A percentile compares a stretch with the other conserved stretches of the same genome.
Evolutionary conservation across 2,113 vertebrate genomes (phyloP).

Genomic region (Siphamia tubifer): DNA sequence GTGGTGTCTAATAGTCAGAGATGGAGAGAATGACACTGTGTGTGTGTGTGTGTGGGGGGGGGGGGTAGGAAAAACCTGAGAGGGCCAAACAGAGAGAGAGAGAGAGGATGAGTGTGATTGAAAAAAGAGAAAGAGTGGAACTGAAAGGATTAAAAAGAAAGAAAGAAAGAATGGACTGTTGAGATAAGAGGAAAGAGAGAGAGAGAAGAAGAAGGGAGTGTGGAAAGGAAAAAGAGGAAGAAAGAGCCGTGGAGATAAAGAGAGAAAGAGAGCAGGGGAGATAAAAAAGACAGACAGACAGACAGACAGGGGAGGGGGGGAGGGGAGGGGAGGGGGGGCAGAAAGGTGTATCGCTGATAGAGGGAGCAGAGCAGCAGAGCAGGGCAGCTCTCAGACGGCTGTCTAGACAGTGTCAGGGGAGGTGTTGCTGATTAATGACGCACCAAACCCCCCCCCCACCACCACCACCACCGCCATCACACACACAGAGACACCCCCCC

Average conservation of each 20-base stretch:
- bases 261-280: neutral
- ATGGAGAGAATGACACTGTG: slow-evolving; percentile 37
- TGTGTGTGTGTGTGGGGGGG: no score
- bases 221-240: neutral
- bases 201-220: neutral
- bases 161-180: neutral
- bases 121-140: slow-evolving; percentile 38
- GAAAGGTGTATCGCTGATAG: slow-evolving; percentile 52
- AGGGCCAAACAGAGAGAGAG: neutral
- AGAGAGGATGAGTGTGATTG: slow-evolving; percentile 19
- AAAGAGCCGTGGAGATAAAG: neutral
- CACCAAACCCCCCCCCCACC: slow-evolving; percentile 50
- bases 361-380: slow-evolving; percentile 65
- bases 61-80: no score
- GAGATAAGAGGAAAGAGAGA: neutral
- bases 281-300: slow-evolving; percentile 23
- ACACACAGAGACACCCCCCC: neutral
- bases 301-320: slow-evolving; percentile 7
- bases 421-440: slow-evolving; percentile 77
- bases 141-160: slow-evolving; percentile 26
- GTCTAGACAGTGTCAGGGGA: slow-evolving; percentile 79
- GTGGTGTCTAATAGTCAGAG: slow-evolving; percentile 47
- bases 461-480: neutral
- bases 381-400: slow-evolving; percentile 74
- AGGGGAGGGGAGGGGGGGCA: neutral